Base-by-base conservation (phyloP, 2,113 vertebrate species). In the Engraulis encrasicolus region DNA sequence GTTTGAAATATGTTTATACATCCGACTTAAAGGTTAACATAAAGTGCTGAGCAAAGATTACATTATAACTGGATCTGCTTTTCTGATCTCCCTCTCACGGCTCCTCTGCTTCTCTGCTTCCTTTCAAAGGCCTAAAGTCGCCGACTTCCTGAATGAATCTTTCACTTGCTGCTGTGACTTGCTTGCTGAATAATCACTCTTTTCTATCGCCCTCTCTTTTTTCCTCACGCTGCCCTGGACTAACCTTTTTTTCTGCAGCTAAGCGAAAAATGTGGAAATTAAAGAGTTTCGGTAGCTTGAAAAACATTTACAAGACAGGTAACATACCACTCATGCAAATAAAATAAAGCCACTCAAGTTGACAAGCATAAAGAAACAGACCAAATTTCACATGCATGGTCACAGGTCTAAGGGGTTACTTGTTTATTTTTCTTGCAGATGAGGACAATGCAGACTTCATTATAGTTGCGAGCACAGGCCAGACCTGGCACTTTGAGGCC, bases 191-290 rank as follows among this genome's bases (percentile, higher is more conserved):
- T 74, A 74, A 74, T 74, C 66, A 80, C 89, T 85, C 84, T 86
- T 83, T 86, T 87, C 86, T 92, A 92, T 92, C 93, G 4, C 9
- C 27, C 27, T 23, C 86, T 82, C 84, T 89, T 88, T 87, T 85
- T 81, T 89, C n/a, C 81, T 85, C 80, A 87, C 84, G 86, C 85
- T 77, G 88, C 37, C 82, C 86, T 91, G 80, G 90, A 83, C 92
- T 92, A 90, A 90, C 88, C 96, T 91, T 93, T 96, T 93, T 96
- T 85, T 92, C 94, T 94, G 86, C 97, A 99, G 98, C 98, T 94
- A 99, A 99, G 93, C 98, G 98, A 96, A 99, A 98, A 99, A 99
- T 99, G 98, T 99, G 98, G 98, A 99, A 99, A 93, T 96, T 99
- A 96, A 99, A 99, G 96, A 98, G 97, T 96, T 99, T 99, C 96